A percentile compares a stretch with the other conserved stretches of the same genome.
Conservation (phyloP, 2,888 invertebrate genomes). For the Drosophila neutralis region DNA sequence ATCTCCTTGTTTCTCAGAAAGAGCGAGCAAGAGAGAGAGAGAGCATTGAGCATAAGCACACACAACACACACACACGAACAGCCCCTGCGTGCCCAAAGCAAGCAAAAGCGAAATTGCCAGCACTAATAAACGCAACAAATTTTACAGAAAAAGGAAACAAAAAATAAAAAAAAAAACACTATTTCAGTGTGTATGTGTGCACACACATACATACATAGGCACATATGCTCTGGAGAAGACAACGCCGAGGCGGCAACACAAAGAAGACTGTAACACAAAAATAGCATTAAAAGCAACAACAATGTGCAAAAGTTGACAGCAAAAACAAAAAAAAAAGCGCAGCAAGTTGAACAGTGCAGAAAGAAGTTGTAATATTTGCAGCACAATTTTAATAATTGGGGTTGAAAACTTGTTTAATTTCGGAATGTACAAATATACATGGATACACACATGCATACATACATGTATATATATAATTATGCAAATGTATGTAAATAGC, state of each 20-base stretch:
- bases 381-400: slow-evolving; percentile 51
- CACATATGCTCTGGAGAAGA: slow-evolving; percentile 28
- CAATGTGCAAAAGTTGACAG: slow-evolving; percentile 50
- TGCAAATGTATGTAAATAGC: background rate
- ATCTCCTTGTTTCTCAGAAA: slow-evolving; percentile 25
- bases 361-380: slow-evolving; percentile 46
- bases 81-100: slow-evolving; percentile 25
- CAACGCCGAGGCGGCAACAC: slow-evolving; percentile 48
- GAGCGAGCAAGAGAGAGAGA: background rate
- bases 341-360: slow-evolving; percentile 9
- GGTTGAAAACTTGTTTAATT: slow-evolving; percentile 53
- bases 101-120: slow-evolving; percentile 53
- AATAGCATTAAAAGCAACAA: slow-evolving; percentile 60
- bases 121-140: slow-evolving; percentile 64
- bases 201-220: background rate
- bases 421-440: slow-evolving; percentile 8
- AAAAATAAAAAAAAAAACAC: slow-evolving; percentile 52
- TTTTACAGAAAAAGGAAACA: slow-evolving; percentile 61
- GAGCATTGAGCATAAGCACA: slow-evolving; percentile 10
- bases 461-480: background rate
- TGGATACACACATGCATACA: background rate
- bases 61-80: slow-evolving; percentile 16
- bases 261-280: slow-evolving; percentile 58
- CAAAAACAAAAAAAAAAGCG: slow-evolving; percentile 22
- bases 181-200: slow-evolving; percentile 6